These are phyloP conservation scores for Ptilorrhoa leucosticta DNA, from an alignment of 2,113 vertebrate genomes.

Conservation along the genomic window DNA sequence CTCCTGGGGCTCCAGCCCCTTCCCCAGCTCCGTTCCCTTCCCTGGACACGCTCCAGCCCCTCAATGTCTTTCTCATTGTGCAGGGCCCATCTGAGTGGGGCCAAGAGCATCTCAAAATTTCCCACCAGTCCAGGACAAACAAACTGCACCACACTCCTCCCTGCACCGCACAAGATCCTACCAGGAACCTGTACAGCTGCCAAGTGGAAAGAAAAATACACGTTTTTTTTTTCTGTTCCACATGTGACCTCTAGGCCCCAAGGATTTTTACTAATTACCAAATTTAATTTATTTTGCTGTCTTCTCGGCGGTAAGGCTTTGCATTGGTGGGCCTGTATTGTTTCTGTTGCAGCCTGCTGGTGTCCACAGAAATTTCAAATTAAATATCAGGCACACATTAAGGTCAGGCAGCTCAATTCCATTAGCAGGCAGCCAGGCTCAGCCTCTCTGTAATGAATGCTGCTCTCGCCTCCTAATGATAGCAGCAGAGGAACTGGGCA, in stretches of 20 bases:
- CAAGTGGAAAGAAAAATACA: background rate
- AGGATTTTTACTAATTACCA: background rate
- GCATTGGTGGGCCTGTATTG: background rate
- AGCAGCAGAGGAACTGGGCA: background rate
- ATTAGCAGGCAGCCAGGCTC: background rate
- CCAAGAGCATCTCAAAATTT: background rate
- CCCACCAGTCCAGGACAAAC: background rate
- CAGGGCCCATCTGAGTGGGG: background rate
- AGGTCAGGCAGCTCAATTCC: slow-evolving; percentile 39
- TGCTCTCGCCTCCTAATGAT: background rate
- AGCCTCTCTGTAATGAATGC: background rate
- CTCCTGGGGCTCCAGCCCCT: background rate
- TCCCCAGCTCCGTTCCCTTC: background rate
- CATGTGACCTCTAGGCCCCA: background rate
- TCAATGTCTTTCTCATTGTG: accelerated
- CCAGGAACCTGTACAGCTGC: background rate
- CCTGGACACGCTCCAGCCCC: background rate
- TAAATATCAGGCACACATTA: slow-evolving; percentile 36
- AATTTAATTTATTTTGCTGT: background rate
- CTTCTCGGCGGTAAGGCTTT: background rate
- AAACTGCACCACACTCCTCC: background rate
- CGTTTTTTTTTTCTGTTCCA: background rate
- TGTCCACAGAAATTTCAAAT: slow-evolving; percentile 21
- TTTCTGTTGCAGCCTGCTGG: background rate
- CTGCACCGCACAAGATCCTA: accelerated